Evolutionary conservation across 2,113 vertebrate species (phyloP).

Genomic region (Ancistrus triradiatus): DNA sequence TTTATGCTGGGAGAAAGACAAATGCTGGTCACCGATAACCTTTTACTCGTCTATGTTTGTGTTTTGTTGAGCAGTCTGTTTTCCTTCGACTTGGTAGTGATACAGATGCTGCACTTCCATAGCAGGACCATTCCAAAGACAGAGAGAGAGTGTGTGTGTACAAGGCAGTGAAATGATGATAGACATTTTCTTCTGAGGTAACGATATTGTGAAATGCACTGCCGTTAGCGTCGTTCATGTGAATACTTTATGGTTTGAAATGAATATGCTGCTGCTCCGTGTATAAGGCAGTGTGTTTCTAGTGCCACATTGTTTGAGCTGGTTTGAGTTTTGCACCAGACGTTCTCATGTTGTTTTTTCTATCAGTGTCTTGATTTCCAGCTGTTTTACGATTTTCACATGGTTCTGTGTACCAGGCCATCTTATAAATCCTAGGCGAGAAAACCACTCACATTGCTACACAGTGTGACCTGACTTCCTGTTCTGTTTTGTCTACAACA

Average conservation of each 20-base stretch:
- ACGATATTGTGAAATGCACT: slow-evolving; percentile 21
- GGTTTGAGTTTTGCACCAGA: background rate
- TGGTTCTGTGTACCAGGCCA: slow-evolving; percentile 7
- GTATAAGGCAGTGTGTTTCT: background rate
- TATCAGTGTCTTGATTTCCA: slow-evolving; percentile 8
- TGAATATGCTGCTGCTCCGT: slow-evolving; percentile 2
- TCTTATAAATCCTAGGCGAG: background rate
- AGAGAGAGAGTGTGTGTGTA: background rate
- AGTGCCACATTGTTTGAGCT: background rate
- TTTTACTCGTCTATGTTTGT: background rate
- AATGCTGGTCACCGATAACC: too few species aligned
- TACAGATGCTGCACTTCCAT: slow-evolving; percentile 7
- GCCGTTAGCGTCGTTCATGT: slow-evolving; percentile 7
- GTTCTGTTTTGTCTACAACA: background rate
- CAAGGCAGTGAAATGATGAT: background rate
- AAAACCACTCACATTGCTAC: background rate
- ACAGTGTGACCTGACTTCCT: slow-evolving; percentile 13
- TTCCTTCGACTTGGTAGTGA: too few species aligned
- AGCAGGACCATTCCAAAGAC: slow-evolving; percentile 16
- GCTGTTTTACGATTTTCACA: slow-evolving; percentile 38
- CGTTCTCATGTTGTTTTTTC: background rate
- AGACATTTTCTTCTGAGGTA: background rate
- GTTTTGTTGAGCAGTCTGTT: too few species aligned
- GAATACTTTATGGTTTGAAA: slow-evolving; percentile 4
- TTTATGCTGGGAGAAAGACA: too few species aligned